Conservation (phyloP, 2,888 invertebrate species). For the Brachypterus glaber region DNA sequence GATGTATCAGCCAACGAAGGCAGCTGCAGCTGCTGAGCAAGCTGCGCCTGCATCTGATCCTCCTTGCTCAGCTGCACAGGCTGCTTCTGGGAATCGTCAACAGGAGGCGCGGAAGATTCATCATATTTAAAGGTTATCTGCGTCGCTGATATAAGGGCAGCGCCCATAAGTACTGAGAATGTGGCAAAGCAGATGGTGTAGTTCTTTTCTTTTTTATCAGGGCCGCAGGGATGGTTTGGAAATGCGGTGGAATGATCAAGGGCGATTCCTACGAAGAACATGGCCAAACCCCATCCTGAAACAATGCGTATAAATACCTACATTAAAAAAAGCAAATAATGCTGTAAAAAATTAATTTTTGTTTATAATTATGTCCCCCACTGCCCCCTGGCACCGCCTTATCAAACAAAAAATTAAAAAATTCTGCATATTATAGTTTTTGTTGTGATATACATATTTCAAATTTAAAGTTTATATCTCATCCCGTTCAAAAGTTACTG, state of each 20-base stretch:
- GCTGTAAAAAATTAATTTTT: no score
- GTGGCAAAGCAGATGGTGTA: constrained; percentile 98
- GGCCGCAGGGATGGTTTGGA: constrained; percentile 84
- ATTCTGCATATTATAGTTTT: no score
- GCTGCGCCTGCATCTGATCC: constrained; percentile 72
- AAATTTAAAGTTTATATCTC: no score
- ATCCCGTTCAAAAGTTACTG: no score
- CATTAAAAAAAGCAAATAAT: no score
- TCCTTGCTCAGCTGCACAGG: constrained; percentile 50
- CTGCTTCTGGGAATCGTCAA: constrained; percentile 30
- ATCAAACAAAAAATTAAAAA: no score
- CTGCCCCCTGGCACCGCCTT: no score
- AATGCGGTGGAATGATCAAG: constrained; percentile 95
- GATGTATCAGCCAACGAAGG: constrained; percentile 64
- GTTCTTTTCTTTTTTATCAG: constrained; percentile 87
- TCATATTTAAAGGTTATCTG: constrained; percentile 71
- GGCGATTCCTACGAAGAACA: constrained; percentile 96
- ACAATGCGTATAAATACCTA: no score
- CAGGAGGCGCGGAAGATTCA: constrained; percentile 21
- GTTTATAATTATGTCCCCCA: no score
- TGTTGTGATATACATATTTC: no score
- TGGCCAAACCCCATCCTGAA: constrained; percentile 96
- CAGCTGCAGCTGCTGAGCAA: constrained; percentile 73
- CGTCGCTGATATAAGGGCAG: constrained; percentile 84
- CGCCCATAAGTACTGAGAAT: constrained; percentile 93